Percentiles rank a stretch among this genome's conserved stretches.
phyloP scores from a whole-genome alignment of 2,888 invertebrate genomes.

The Catocala fraxini region DNA sequence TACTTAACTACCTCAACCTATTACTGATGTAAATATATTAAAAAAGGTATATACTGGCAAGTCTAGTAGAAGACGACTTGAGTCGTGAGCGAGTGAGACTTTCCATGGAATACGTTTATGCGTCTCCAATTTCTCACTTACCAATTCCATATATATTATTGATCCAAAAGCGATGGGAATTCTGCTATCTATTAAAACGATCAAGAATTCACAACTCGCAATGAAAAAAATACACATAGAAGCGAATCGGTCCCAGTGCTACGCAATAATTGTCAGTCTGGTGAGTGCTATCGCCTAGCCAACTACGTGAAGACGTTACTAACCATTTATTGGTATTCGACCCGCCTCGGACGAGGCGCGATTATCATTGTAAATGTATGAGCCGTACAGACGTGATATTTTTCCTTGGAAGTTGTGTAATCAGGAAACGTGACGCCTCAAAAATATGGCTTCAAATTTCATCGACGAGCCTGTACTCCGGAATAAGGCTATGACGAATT shows the following conservation, averaged over 20 bases:
- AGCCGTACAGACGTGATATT: slow-evolving; percentile 52
- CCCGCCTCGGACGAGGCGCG: slow-evolving; percentile 47
- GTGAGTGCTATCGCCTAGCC: slow-evolving; percentile 46
- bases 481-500: neutral
- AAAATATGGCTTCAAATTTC: slow-evolving; percentile 2
- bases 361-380: slow-evolving; percentile 63
- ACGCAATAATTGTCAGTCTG: slow-evolving; percentile 41
- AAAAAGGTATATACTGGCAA: no score
- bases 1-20: no score
- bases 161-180: slow-evolving; percentile 5
- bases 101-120: no score
- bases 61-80: no score
- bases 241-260: slow-evolving; percentile 15
- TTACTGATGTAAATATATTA: no score
- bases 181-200: slow-evolving; percentile 13
- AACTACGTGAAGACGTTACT: slow-evolving; percentile 68
- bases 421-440: neutral
- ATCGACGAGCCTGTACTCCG: neutral
- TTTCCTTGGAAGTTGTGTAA: slow-evolving; percentile 24
- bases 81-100: no score
- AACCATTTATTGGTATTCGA: slow-evolving; percentile 70
- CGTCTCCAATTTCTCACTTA: neutral
- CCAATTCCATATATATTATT: slow-evolving; percentile 4
- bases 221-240: slow-evolving; percentile 18
- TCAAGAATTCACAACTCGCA: slow-evolving; percentile 19